Evolutionary conservation across 35 echinoderm and acorn worm species (phyloP).

Genomic region (Lytechinus variegatus): DNA sequence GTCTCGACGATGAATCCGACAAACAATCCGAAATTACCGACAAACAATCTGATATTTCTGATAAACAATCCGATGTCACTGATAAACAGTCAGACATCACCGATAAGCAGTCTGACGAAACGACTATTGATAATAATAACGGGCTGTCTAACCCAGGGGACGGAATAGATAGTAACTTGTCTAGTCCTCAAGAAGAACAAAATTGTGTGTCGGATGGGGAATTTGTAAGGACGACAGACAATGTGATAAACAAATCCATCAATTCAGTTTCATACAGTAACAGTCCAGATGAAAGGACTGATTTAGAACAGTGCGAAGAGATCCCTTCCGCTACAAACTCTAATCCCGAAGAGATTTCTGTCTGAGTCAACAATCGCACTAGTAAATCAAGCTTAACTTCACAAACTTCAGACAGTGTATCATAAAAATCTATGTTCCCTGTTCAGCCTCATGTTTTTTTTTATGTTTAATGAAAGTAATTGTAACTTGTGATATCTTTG

Average conservation of each 20-base stretch:
- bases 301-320: constrained; percentile 18
- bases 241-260: constrained; percentile 19
- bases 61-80: constrained; percentile 11
- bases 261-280: constrained; percentile 10
- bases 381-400: not conserved
- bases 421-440: not conserved
- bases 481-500: not conserved
- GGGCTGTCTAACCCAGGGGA: not conserved
- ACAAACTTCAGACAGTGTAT: not conserved
- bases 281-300: constrained; percentile 28
- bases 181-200: constrained; percentile 3
- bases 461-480: not conserved
- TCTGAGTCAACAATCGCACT: constrained; percentile 5
- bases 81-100: not conserved
- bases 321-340: constrained; percentile 40
- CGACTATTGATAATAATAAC: constrained; percentile 38
- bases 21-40: not conserved
- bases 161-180: not conserved
- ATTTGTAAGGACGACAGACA: constrained; percentile 20
- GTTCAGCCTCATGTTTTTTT: not conserved
- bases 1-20: not conserved
- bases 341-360: constrained; percentile 27
- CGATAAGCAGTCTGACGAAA: constrained; percentile 29
- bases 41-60: not conserved
- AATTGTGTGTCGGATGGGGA: not conserved